Percentiles rank a stretch among this genome's conserved stretches.
Conservation (phyloP, 2,888 invertebrate genomes). For the Rhagium mordax region DNA sequence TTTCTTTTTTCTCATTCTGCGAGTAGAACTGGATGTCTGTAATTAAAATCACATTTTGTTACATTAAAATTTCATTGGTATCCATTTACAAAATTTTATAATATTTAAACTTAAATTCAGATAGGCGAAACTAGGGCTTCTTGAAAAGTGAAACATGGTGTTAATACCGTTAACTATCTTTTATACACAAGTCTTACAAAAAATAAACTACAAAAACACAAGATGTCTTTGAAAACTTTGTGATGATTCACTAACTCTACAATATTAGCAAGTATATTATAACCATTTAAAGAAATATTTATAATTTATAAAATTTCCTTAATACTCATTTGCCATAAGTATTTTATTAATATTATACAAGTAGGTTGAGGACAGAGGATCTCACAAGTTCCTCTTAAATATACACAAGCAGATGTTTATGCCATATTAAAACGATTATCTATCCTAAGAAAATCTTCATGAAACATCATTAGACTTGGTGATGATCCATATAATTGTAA, state of each 20-base stretch:
- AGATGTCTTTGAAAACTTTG: background rate
- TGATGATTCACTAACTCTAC: background rate
- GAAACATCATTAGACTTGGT: no score
- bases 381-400: background rate
- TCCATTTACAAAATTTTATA: no score
- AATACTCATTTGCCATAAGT: background rate
- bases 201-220: background rate
- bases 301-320: background rate
- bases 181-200: background rate
- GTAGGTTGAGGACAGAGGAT: background rate
- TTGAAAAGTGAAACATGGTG: no score
- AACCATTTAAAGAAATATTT: background rate
- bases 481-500: no score
- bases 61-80: no score
- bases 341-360: background rate
- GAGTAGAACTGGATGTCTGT: no score
- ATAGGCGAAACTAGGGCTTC: no score
- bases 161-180: background rate
- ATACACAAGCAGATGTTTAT: background rate
- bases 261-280: background rate
- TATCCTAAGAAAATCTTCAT: no score
- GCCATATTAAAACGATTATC: background rate
- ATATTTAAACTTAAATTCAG: no score
- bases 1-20: no score
- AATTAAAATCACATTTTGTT: no score